phyloP scores from a whole-genome alignment of 2,888 invertebrate species.

The Ceraclea dissimilis region DNA sequence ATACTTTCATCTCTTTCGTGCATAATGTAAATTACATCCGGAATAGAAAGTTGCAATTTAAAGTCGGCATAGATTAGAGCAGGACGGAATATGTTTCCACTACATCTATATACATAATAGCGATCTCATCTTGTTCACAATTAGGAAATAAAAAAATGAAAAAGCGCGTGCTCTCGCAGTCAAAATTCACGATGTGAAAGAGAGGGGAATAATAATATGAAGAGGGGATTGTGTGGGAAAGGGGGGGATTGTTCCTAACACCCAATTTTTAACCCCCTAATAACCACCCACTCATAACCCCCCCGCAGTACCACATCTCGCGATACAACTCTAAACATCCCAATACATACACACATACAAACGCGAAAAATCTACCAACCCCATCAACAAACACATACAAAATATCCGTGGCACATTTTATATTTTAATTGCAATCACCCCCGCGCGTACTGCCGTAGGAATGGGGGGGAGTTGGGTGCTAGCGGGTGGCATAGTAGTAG shows the following conservation, averaged over 20 bases:
- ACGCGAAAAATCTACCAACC: slow-evolving; percentile 23
- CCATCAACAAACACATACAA: background rate
- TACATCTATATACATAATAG: slow-evolving; percentile 10
- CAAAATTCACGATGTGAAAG: slow-evolving; percentile 18
- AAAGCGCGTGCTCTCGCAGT: slow-evolving; percentile 25
- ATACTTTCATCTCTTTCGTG: no score
- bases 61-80: background rate
- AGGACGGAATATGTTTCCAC: no score
- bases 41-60: background rate
- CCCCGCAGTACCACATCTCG: slow-evolving; percentile 12
- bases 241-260: slow-evolving; percentile 2
- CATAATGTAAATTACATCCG: no score
- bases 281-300: background rate
- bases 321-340: slow-evolving; percentile 20
- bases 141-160: slow-evolving; percentile 25
- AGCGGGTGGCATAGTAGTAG: no score
- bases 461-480: no score
- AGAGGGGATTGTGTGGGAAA: slow-evolving; percentile 9
- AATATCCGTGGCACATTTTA: slow-evolving; percentile 25
- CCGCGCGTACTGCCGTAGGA: background rate
- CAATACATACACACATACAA: slow-evolving; percentile 18
- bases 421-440: slow-evolving; percentile 26
- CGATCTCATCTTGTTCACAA: slow-evolving; percentile 18
- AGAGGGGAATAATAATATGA: background rate
- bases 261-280: slow-evolving; percentile 2